Evolutionary conservation across 2,113 vertebrate species (phyloP), one percentile per base, ranked within the genome.

Genomic region (Ophthalmolycus amberensis): DNA sequence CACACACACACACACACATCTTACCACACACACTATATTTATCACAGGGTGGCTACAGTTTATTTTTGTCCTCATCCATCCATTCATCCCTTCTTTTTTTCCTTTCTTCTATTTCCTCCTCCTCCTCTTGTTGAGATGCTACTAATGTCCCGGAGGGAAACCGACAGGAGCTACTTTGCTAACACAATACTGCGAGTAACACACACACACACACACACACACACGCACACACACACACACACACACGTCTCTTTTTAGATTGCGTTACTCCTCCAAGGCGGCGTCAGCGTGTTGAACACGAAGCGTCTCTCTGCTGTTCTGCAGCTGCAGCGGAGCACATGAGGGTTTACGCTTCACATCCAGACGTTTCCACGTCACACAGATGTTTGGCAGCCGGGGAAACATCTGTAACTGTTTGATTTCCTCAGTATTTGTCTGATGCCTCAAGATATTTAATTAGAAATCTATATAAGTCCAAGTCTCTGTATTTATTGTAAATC

Each of bases 61-160:
- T 70, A 75, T 75, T 65, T 82, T 50, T 37, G 6, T 25, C 2
- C 18, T 29, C 37, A 34, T 85, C 60, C 54, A 8, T 56, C 44
- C 67, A 71, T 80, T 52, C 44, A 16, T 15, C 9, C 14, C 15
- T 16, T 18, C 6, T 80, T 34, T 48, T 32, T 20, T n/a, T 52
- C n/a, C 42, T 9, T 38, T 29, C 42, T 71, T 60, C 71, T 5
- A 74, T 27, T n/a, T 40, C 10, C 14, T 22, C 54, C 38, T 37
- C 75, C 75, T 80, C 67, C 69, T 85, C 80, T 56, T 67, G 4
- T 84, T 60, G 66, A 82, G 83, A 91, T 58, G 68, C 75, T 79
- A 3, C 81, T 48, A 52, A 82, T 71, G 66, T 40, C 85, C 90
- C 15, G 1, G 37, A 80, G 89, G 76, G 68, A 68, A 79, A 65